These are phyloP conservation scores for Picathartes gymnocephalus DNA, from an alignment of 2,113 vertebrate genomes.

Conservation along the genomic window DNA sequence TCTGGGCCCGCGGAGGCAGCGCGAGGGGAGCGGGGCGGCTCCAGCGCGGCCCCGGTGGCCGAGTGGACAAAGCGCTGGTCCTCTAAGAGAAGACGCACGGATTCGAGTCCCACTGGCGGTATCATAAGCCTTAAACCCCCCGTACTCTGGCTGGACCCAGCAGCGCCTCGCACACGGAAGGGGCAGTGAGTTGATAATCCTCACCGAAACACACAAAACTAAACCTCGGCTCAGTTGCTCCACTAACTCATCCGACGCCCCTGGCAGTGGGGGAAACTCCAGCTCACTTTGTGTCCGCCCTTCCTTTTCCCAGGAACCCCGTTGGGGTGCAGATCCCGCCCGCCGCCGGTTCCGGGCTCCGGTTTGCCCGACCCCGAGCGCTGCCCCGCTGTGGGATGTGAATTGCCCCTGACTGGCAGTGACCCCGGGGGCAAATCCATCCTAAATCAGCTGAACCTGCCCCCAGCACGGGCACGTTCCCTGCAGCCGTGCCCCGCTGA, in stretches of 20 bases:
- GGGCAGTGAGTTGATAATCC: accelerated
- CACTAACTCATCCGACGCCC: accelerated
- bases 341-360: accelerated
- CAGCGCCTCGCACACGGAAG: accelerated
- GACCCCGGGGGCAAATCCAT: accelerated
- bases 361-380: accelerated
- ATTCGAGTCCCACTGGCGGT: constrained; percentile 61
- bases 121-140: accelerated
- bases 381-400: accelerated
- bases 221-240: accelerated
- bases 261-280: accelerated
- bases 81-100: accelerated
- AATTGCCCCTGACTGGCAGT: accelerated
- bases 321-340: accelerated
- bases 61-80: constrained; percentile 44
- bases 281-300: accelerated
- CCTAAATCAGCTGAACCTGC: accelerated
- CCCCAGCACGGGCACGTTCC: accelerated
- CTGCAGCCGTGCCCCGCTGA: accelerated
- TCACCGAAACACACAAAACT: accelerated
- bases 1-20: too few species aligned
- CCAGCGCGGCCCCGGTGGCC: neutral
- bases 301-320: accelerated
- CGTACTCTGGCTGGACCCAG: accelerated
- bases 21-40: accelerated